Percentiles rank a stretch among this genome's conserved stretches.
Conservation (phyloP, 35 echinoderm and acorn worm species). For the Stichopus chloronotus region DNA sequence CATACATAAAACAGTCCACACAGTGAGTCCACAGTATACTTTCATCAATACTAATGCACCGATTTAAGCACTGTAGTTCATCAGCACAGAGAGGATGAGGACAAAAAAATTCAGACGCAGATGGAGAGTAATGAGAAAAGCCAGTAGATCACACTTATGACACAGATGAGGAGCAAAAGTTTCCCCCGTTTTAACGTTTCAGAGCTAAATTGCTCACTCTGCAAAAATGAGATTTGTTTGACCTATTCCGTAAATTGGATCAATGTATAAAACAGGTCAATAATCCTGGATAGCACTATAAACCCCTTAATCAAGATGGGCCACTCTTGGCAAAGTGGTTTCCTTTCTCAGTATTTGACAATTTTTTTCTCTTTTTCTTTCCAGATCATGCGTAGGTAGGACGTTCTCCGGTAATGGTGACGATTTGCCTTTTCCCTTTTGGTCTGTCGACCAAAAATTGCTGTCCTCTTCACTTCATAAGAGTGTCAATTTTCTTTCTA, state of each 20-base stretch:
- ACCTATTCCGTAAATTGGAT: constrained; percentile 46
- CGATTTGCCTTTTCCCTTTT: neutral
- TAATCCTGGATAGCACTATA: constrained; percentile 7
- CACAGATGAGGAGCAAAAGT: neutral
- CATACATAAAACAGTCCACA: too few species aligned
- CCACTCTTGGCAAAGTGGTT: constrained; percentile 44
- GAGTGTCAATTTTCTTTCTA: constrained; percentile 30
- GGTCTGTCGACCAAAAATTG: neutral
- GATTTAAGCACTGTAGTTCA: too few species aligned
- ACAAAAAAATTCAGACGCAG: too few species aligned
- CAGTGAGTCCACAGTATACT: too few species aligned
- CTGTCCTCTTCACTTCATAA: constrained; percentile 43
- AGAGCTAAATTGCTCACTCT: constrained; percentile 30
- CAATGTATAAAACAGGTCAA: constrained; percentile 41
- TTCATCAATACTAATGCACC: too few species aligned
- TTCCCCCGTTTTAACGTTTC: constrained; percentile 12
- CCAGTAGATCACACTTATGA: too few species aligned
- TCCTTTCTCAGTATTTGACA: neutral
- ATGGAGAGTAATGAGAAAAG: too few species aligned
- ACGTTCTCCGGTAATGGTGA: constrained; percentile 2
- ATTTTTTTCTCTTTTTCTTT: neutral
- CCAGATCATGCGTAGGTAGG: constrained; percentile 23
- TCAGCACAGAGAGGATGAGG: too few species aligned
- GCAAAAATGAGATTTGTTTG: constrained; percentile 13
- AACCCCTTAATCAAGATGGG: constrained; percentile 27